phyloP scores from a whole-genome alignment of 2,797 vertebrate genomes.

The Uromys caudimaculatus region DNA sequence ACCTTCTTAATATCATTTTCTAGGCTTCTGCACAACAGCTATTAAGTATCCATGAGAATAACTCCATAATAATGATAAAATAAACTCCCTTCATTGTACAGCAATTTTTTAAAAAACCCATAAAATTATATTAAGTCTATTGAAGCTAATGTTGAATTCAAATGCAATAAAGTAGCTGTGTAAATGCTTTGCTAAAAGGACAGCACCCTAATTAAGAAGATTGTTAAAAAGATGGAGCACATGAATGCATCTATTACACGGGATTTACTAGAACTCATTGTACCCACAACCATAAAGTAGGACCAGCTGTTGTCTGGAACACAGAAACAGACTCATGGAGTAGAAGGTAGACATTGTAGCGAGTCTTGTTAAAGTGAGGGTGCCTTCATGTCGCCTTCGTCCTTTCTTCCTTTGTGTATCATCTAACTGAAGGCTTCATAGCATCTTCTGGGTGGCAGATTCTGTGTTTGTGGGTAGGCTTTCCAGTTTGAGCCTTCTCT shows the following conservation, averaged over 20 bases:
- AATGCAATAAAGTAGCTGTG: conserved; percentile 74
- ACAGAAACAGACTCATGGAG: conserved; percentile 53
- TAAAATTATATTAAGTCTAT: conserved; percentile 77
- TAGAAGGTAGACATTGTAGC: conserved; percentile 26
- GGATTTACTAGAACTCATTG: conserved; percentile 75
- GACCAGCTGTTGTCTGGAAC: conserved; percentile 76
- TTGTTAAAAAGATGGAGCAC: conserved; percentile 67
- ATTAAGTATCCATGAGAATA: conserved; percentile 58
- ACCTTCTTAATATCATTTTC: conserved; percentile 3
- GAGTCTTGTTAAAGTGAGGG: background rate
- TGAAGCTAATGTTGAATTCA: conserved; percentile 73
- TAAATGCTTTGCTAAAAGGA: conserved; percentile 78
- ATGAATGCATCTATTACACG: conserved; percentile 73
- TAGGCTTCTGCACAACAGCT: conserved; percentile 23
- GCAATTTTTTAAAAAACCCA: conserved; percentile 1
- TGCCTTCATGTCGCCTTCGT: background rate
- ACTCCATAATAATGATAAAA: conserved; percentile 44
- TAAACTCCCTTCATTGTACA: conserved; percentile 71
- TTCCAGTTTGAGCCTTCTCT: background rate
- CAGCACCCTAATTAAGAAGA: conserved; percentile 77
- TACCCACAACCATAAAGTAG: conserved; percentile 65
- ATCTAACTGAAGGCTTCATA: background rate
- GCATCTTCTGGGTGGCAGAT: background rate
- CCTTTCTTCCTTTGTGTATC: background rate
- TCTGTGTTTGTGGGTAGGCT: background rate